Evolutionary conservation across 2,888 invertebrate species (phyloP), one percentile per base, ranked within the genome.

Genomic region (Xanthorhoe spadicearia): DNA sequence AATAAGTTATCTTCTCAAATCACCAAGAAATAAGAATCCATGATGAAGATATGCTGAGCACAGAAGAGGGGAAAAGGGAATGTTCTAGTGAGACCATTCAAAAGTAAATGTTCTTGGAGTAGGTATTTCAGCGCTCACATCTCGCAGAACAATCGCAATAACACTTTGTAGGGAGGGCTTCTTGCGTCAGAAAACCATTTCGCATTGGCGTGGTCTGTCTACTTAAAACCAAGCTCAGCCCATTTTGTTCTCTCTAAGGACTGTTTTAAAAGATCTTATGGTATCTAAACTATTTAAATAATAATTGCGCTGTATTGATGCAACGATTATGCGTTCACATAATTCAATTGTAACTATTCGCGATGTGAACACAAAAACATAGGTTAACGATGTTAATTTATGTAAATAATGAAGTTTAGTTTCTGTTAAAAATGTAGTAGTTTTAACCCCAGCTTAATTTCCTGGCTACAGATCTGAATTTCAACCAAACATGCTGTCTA

Each of bases 81-180:
- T 62, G 55, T 60, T 59, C 58, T 48, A 55, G 55, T 67, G 49
- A 55, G 58, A 57, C 62, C 62, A 55, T 62, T 63, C 51, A 67
- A 52, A 51, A 68, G 61, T 61, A 67, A 64, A 58, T 66, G 63
- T 66, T 71, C 64, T 68, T 71, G 58, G 68, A 70, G 70, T 63
- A 65, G 57, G 62, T 63, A 66, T 54, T 64, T 61, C 59, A 72
- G 67, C 63, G 64, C 69, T 69, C 59, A 70, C 70, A 70, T 72
- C 70, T 68, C 54, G 63, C 64, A 35, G 65, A 74, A 74, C 70
- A 74, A 71, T 69, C 69, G 70, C 70, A 70, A 74, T 73, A 73
- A 70, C 72, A 74, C 68, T 72, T 74, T 70, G 68, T 68, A 68
- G 62, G 48, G 46, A 54, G 66, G 54, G 61, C 56, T 68, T 68